Evolutionary conservation across 2,113 vertebrate species (phyloP).

Genomic region (Anguilla japonica): DNA sequence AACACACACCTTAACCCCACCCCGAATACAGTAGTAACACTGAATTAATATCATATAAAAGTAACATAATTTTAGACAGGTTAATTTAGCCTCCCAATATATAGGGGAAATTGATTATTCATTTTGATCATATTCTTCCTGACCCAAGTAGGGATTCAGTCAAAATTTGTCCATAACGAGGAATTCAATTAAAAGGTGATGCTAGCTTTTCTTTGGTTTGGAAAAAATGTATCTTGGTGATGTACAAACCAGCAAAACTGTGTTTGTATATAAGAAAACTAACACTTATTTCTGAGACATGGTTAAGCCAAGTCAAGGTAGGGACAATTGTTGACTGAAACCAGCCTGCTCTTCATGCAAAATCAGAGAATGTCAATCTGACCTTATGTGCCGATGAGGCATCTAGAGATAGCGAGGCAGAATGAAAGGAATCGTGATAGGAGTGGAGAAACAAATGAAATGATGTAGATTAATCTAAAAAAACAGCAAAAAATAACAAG

Average conservation of each 20-base stretch:
- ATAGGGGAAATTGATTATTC: background rate
- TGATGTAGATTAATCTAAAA: background rate
- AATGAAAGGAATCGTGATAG: background rate
- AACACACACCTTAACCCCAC: background rate
- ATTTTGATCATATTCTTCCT: background rate
- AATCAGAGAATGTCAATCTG: too few species aligned
- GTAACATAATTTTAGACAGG: background rate
- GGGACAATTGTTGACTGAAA: background rate
- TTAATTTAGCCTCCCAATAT: background rate
- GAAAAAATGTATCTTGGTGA: background rate
- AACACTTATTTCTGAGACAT: too few species aligned
- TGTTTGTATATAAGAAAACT: too few species aligned
- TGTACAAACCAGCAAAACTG: too few species aligned
- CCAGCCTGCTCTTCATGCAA: background rate
- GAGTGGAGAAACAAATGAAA: background rate
- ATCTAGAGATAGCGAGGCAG: background rate
- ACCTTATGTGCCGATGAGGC: background rate
- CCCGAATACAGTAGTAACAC: background rate
- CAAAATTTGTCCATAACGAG: background rate
- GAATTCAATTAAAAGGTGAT: too few species aligned
- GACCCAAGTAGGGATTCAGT: background rate
- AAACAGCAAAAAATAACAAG: background rate
- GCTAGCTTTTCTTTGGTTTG: background rate
- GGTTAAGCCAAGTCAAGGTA: too few species aligned
- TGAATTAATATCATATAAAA: background rate